These are phyloP conservation scores for Pheosia tremula DNA, from an alignment of 2,888 invertebrate species.

Conservation along the genomic window DNA sequence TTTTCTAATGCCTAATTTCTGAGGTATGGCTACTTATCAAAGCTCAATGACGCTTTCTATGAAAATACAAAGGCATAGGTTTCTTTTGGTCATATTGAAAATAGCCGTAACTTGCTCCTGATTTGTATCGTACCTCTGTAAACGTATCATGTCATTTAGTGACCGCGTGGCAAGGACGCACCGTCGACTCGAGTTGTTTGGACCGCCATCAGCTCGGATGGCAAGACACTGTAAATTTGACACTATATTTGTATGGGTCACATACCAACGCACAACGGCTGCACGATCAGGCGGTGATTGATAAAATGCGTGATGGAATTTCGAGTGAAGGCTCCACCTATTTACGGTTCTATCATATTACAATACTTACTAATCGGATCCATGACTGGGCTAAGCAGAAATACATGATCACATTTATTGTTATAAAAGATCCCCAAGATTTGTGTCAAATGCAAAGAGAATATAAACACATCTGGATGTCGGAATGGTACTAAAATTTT, in stretches of 20 bases:
- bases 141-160: background rate
- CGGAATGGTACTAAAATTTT: too few species aligned
- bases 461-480: too few species aligned
- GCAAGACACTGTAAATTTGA: conserved; percentile 31
- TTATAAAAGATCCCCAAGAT: too few species aligned
- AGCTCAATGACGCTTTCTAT: too few species aligned
- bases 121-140: background rate
- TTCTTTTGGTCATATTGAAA: background rate
- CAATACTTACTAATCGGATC: conserved; percentile 27
- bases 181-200: conserved; percentile 11
- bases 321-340: conserved; percentile 32
- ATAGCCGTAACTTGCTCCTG: background rate
- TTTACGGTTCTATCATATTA: conserved; percentile 37
- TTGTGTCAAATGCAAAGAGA: too few species aligned
- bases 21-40: too few species aligned
- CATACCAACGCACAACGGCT: conserved; percentile 25
- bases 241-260: conserved; percentile 19
- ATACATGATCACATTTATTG: conserved; percentile 4
- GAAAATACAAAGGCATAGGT: too few species aligned
- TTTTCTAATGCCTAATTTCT: too few species aligned
- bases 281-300: conserved; percentile 17
- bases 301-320: conserved; percentile 33
- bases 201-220: conserved; percentile 15
- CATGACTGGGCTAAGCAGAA: conserved; percentile 29
- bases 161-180: conserved; percentile 8